Conservation (phyloP, 2,888 invertebrate genomes). For the Biston betularia region DNA sequence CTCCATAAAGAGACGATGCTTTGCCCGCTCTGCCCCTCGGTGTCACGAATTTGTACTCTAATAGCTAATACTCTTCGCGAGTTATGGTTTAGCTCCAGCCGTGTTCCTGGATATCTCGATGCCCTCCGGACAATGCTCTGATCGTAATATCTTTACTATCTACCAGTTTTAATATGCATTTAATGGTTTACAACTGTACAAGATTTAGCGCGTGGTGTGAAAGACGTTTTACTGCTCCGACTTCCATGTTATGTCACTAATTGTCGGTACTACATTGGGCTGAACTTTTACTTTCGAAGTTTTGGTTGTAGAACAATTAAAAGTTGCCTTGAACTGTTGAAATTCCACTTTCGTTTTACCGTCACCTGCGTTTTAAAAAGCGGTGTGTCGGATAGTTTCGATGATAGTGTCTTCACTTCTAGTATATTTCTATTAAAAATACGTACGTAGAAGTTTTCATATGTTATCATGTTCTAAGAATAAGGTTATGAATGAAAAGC, state of each 20-base stretch:
- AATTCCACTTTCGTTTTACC: conserved; percentile 31
- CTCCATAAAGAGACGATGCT: conserved; percentile 67
- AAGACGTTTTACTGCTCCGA: conserved; percentile 33
- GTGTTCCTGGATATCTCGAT: conserved; percentile 52
- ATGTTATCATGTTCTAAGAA: no score
- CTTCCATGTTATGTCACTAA: conserved; percentile 30
- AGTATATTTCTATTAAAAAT: neutral
- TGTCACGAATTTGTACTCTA: conserved; percentile 76
- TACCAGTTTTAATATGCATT: conserved; percentile 40
- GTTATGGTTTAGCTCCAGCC: conserved; percentile 52
- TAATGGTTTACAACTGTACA: conserved; percentile 32
- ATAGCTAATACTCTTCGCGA: conserved; percentile 53
- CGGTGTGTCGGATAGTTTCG: conserved; percentile 1
- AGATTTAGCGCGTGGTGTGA: conserved; percentile 37
- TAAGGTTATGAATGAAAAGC: no score
- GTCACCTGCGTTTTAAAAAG: conserved; percentile 14
- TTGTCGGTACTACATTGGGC: conserved; percentile 20
- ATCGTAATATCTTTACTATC: conserved; percentile 39
- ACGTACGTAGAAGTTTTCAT: no score
- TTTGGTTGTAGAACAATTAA: conserved; percentile 29
- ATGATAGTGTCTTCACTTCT: conserved; percentile 9
- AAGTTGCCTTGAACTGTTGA: conserved; percentile 24
- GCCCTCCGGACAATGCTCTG: conserved; percentile 37
- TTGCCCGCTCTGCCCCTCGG: conserved; percentile 54
- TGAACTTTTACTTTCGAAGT: conserved; percentile 35